Evolutionary conservation across 2,113 vertebrate species (phyloP), one percentile per base, ranked within the genome.

Genomic region (Rallus limicola): DNA sequence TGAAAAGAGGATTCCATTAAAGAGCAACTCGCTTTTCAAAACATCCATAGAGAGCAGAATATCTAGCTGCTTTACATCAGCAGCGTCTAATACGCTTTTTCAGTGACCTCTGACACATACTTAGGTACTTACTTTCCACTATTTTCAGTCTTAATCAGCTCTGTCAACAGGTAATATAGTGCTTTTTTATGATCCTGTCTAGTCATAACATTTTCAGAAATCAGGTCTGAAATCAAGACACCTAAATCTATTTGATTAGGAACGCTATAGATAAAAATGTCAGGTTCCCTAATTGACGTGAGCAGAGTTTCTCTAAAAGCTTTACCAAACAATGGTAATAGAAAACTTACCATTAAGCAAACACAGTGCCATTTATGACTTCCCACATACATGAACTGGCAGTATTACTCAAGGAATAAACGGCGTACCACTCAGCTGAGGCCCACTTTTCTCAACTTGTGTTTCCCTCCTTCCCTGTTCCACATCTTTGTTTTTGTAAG

Each of bases 151-250:
- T 84, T 84, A 83, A 75, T 86, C 86, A 89, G 10, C 16, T 75
- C 88, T 93, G 71, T 86, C 87, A 96, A 94, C 67, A 93, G 80
- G 23, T 86, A 52, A 67, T 58, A 48, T 5, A 79, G 21, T 26
- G 24, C 18, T 58, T 92, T 92, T 85, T 91, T 76, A 77, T 42
- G 75, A 55, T 44, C 34, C 62, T 60, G 36, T 56, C 91, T 84
- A 86, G 70, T 95, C 94, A 95, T 25, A 87, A 79, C 71, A 87
- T 95, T 91, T 92, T 69, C 84, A 91, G 58, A 92, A 92, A 72
- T 63, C 48, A 59, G 13, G 25, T 76, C 50, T 42, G 78, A 94
- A 85, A 88, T 80, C 63, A 75, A 91, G 70, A 91, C 50, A 76
- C 89, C 53, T 20, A 76, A 64, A 89, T 48, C 53, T 89, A 36